Base-by-base conservation (phyloP, 2,888 invertebrate genomes). In the Cerastis leucographa region DNA sequence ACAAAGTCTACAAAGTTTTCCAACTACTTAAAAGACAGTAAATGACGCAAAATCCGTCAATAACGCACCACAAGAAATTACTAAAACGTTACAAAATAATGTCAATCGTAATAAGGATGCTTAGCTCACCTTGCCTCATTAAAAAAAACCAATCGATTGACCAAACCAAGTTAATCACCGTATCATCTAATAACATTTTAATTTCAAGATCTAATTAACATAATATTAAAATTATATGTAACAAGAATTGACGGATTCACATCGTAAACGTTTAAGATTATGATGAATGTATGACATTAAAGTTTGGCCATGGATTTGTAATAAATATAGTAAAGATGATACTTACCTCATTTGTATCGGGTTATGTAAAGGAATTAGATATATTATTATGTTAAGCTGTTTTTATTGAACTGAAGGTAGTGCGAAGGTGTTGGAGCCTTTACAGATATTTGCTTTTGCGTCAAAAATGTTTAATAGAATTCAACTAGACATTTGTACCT, bases 221-320 rank as follows among this genome's bases (percentile, higher is more conserved):
- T 87, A 78, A 85, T 73, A 80, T 84, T 80, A 84, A 75, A 77
- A 88, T 86, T 64, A 84, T 85, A 11, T 85, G 85, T 88, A 87
- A 86, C 72, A 71, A 75, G 74, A 80, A 72, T 59, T 84, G 75
- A 80, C 70, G 71, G 29, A 77, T 61, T 80, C 79, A 66, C 69
- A 77, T 84, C 82, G 62, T 78, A 81, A 85, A 85, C 62, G 70
- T 72, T 86, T 77, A 70, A 59, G 3, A 70, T 64, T n/a, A 74
- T 84, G 83, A 88, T 88, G 56, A 72, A 87, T 84, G 76, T 71
- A 14, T 66, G 78, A 76, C 76, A 84, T 88, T 87, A 72, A 74
- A 44, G 35, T 25, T 71, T 78, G 88, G 19, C 83, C 87, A 71
- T 83, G 85, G 85, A 71, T 74, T 29, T 51, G 69, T 74, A 77